phyloP scores from a whole-genome alignment of 2,113 vertebrate species.

The Phodopus roborovskii region DNA sequence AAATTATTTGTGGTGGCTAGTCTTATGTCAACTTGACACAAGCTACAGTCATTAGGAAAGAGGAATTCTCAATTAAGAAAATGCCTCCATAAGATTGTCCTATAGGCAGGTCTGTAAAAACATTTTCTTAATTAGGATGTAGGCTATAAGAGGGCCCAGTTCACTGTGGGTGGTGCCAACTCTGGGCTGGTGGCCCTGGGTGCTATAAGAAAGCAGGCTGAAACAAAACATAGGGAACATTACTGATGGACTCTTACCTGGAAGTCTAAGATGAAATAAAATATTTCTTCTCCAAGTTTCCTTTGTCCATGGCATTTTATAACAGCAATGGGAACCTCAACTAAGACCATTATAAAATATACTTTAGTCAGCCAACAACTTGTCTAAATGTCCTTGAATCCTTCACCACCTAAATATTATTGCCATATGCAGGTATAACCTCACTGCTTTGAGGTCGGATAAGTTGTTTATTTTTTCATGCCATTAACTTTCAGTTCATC shows the following conservation, averaged over 20 bases:
- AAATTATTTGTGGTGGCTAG: slow-evolving; percentile 16
- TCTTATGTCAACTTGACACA: background rate
- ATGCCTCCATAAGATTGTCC: background rate
- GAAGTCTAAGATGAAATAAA: background rate
- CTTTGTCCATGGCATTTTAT: background rate
- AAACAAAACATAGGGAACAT: background rate
- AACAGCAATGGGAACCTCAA: background rate
- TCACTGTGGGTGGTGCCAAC: background rate
- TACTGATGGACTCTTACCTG: background rate
- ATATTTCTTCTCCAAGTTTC: background rate
- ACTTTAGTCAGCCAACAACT: slow-evolving; percentile 14
- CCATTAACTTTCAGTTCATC: background rate
- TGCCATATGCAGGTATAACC: background rate
- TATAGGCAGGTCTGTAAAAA: background rate
- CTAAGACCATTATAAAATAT: background rate
- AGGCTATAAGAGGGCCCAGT: too few species aligned
- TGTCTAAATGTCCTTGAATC: background rate
- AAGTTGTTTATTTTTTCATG: background rate
- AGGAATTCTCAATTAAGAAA: background rate
- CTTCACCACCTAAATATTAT: background rate
- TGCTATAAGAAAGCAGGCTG: background rate
- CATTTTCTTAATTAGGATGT: background rate
- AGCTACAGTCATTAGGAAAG: background rate
- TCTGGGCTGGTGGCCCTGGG: background rate
- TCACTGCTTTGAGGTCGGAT: background rate